phyloP scores from a whole-genome alignment of 92 coral and sea anemone genomes.

The Ricordea florida region DNA sequence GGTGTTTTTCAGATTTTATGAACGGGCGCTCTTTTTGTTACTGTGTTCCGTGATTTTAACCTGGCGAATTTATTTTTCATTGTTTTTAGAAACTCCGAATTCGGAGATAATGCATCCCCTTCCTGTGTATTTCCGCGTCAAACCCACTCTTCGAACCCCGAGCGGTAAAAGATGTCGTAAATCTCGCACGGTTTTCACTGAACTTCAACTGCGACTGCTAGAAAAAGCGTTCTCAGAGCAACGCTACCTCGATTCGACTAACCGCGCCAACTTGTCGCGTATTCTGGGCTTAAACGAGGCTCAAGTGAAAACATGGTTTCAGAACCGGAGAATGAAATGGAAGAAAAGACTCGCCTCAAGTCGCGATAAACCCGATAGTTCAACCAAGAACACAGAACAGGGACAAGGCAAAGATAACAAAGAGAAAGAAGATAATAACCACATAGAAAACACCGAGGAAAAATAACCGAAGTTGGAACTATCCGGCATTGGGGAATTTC shows the following conservation, averaged over 20 bases:
- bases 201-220: slow-evolving; percentile 88
- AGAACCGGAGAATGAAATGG: slow-evolving; percentile 97
- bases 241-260: slow-evolving; percentile 93
- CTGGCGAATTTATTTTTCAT: not conserved
- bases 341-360: slow-evolving; percentile 72
- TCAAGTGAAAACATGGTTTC: slow-evolving; percentile 99
- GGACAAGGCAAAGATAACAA: not conserved
- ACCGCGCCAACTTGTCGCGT: slow-evolving; percentile 91
- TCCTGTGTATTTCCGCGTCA: slow-evolving; percentile 97
- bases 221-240: slow-evolving; percentile 98
- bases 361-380: slow-evolving; percentile 41
- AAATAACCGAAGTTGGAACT: not conserved
- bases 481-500: not conserved
- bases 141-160: slow-evolving; percentile 92
- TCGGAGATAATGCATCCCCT: slow-evolving; percentile 85
- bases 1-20: too few species aligned
- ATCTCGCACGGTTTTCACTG: slow-evolving; percentile 98
- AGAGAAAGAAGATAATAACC: not conserved
- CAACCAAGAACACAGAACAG: not conserved
- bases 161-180: slow-evolving; percentile 96
- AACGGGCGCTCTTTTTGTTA: too few species aligned
- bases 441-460: not conserved
- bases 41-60: too few species aligned
- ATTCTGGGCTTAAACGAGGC: slow-evolving; percentile 95
- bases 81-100: slow-evolving; percentile 64